Conservation (phyloP, 2,113 vertebrate genomes). For the Gorsachius goisagi region DNA sequence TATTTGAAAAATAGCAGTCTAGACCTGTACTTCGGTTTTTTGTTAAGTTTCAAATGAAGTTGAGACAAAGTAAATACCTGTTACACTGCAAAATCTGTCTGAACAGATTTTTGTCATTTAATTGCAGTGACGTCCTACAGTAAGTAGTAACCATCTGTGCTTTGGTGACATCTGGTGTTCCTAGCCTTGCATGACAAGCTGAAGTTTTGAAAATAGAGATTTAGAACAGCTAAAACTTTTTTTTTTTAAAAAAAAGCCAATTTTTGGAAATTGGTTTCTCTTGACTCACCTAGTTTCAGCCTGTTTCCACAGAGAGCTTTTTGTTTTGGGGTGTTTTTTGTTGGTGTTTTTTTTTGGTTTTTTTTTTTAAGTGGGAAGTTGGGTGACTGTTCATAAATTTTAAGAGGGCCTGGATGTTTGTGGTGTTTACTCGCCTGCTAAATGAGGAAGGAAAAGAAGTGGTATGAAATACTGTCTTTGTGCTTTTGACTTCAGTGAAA, state of each 20-base stretch:
- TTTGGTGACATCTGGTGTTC: constrained; percentile 49
- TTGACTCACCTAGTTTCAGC: background rate
- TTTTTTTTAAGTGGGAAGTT: background rate
- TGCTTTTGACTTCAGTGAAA: background rate
- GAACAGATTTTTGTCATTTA: background rate
- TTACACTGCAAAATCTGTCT: background rate
- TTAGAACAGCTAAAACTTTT: background rate
- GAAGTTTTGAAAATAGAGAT: background rate
- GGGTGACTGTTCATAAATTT: background rate
- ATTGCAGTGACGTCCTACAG: fast-evolving
- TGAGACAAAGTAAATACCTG: background rate
- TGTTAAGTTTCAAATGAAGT: background rate
- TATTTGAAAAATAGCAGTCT: background rate
- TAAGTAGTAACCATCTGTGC: background rate
- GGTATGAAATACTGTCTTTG: background rate
- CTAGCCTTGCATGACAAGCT: background rate
- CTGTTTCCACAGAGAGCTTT: background rate
- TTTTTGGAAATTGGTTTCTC: background rate
- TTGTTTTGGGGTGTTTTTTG: background rate
- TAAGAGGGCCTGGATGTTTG: background rate
- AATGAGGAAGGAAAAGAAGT: background rate
- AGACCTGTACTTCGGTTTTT: background rate
- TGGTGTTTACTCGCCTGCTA: background rate
- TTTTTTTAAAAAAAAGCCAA: background rate
- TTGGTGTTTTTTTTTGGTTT: no score